Conservation (phyloP, 2,113 vertebrate species). For the Megaceryle torquata region DNA sequence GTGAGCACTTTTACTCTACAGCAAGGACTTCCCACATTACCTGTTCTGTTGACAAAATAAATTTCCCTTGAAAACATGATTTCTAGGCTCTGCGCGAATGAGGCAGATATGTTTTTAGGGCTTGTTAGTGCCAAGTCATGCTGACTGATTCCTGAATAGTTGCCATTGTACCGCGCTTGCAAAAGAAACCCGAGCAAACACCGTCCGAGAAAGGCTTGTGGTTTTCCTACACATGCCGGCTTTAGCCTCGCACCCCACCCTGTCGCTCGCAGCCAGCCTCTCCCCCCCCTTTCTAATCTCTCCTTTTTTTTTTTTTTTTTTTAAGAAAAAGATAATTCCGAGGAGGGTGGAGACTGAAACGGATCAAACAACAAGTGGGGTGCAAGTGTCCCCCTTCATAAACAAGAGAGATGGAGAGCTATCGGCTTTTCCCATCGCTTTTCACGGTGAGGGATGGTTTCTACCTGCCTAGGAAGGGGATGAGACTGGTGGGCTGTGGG, state of each 20-base stretch:
- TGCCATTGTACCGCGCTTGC: conserved; percentile 35
- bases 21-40: not conserved
- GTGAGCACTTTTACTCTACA: not conserved
- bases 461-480: not conserved
- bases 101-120: conserved; percentile 12
- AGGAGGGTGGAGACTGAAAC: not conserved
- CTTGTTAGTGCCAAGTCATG: conserved; percentile 27
- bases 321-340: not conserved
- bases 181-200: conserved; percentile 53
- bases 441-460: not conserved
- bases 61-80: not conserved
- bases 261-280: not conserved
- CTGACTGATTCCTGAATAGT: conserved; percentile 16
- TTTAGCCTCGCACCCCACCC: conserved; percentile 32
- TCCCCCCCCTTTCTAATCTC: conserved; percentile 9
- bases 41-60: not conserved
- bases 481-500: not conserved
- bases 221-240: conserved; percentile 41
- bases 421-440: not conserved
- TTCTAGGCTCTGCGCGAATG: not conserved
- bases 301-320: not conserved
- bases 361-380: conserved; percentile 10
- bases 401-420: not conserved
- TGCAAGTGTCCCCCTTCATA: not conserved
- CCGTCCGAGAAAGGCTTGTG: not conserved